Percentiles rank a stretch among this genome's conserved stretches.
Conservation (phyloP, 1,140 invertebrate genomes). For the Bombus huntii region DNA sequence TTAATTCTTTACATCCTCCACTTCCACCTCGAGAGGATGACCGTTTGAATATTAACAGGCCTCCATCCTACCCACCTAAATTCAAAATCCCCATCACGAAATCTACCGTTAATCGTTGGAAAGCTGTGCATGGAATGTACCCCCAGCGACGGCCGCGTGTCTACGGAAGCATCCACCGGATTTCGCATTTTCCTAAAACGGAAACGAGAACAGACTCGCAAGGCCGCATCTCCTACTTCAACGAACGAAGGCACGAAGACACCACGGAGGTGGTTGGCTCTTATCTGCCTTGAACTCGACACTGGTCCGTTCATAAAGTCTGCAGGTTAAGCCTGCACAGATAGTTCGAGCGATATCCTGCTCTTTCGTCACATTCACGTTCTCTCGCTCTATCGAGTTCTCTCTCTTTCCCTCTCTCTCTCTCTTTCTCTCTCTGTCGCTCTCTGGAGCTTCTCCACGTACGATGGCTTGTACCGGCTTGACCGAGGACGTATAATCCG, state of each 20-base stretch:
- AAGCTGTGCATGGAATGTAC: constrained; percentile 34
- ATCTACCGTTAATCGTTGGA: constrained; percentile 48
- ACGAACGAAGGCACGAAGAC: constrained; percentile 18
- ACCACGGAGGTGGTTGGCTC: constrained; percentile 47
- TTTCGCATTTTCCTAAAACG: constrained; percentile 65
- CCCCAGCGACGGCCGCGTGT: constrained; percentile 62
- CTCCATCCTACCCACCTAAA: neutral
- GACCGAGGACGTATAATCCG: constrained; percentile 68
- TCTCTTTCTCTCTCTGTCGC: neutral
- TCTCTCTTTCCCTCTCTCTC: neutral
- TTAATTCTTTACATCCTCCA: neutral
- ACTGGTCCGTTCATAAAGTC: constrained; percentile 70
- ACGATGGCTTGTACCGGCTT: constrained; percentile 60
- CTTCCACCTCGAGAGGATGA: constrained; percentile 9
- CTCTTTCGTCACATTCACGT: neutral
- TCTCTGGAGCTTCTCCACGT: constrained; percentile 40
- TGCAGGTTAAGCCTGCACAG: constrained; percentile 65
- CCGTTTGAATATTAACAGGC: constrained; percentile 64
- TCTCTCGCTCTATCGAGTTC: neutral
- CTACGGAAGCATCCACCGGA: constrained; percentile 68
- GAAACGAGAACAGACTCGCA: neutral
- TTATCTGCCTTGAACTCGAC: constrained; percentile 73
- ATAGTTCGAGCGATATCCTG: constrained; percentile 14
- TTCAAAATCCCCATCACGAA: neutral
- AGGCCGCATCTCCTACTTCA: neutral